These are phyloP conservation scores for Glandiceps talaboti DNA, from an alignment of 53 echinoderm and acorn worm species.

Conservation along the genomic window DNA sequence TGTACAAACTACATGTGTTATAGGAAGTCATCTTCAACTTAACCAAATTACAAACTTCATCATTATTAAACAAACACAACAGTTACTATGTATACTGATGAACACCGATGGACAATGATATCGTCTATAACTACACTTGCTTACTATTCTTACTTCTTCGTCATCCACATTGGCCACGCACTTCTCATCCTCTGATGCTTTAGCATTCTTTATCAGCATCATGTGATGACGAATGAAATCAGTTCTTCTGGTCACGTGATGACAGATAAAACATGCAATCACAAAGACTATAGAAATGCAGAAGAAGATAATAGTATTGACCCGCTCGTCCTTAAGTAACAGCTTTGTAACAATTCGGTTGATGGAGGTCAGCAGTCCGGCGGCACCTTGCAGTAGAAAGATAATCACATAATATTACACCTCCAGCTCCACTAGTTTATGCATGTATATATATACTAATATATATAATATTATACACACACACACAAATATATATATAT, in stretches of 20 bases:
- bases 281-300: constrained; percentile 39
- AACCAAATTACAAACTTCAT: too few species aligned
- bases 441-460: too few species aligned
- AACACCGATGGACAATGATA: too few species aligned
- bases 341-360: constrained; percentile 74
- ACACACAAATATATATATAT: too few species aligned
- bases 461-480: too few species aligned
- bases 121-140: too few species aligned
- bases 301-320: constrained; percentile 57
- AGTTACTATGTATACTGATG: too few species aligned
- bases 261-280: constrained; percentile 38
- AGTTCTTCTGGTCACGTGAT: constrained; percentile 47
- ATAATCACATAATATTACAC: too few species aligned
- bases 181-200: constrained; percentile 19
- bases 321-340: constrained; percentile 38
- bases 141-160: constrained; percentile 20
- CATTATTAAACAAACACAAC: too few species aligned
- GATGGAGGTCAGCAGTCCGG: constrained; percentile 60
- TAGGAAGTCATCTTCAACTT: too few species aligned
- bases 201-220: constrained; percentile 32
- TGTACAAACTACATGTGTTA: too few species aligned
- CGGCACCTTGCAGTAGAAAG: constrained; percentile 65
- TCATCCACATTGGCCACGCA: constrained; percentile 6
- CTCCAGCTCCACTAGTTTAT: too few species aligned
- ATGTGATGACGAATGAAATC: constrained; percentile 48